Base-by-base conservation (phyloP, 30 jellyfish, hydroid and myxozoan species). In the Hydra vulgaris region DNA sequence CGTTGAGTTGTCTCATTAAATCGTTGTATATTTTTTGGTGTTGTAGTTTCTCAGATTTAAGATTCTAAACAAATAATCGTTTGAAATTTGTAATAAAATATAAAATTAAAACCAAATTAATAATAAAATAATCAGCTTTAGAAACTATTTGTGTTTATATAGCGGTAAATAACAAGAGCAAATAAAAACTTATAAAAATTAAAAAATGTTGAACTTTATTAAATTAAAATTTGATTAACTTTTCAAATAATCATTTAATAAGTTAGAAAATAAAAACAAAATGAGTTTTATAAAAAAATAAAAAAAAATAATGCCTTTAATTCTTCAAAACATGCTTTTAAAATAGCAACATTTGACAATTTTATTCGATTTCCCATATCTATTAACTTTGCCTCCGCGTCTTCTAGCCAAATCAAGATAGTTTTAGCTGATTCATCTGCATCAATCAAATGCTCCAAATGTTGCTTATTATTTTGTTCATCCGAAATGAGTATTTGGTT, bases 291-390 rank as follows among this genome's bases (percentile, higher is more conserved):
- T 40, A 12, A 40, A 40, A 40, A 40, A 40, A 12, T 3, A 40
- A 40, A 40, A 40, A 40, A 40, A 40, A 40, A 40, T 3, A 40
- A 40, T 3, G 61, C 97, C 75, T 76, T 72, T 27, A 84, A 40
- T 61, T 84, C 89, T 23, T 82, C 85, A 79, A 71, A 90, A 54
- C 93, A 86, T 21, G 79, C 90, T 81, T 79, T 81, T 3, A 90
- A 78, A 23, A 80, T 73, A 66, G 83, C 95, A 72, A 87, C 94
- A 54, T 89, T 90, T 7, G 96, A 91, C 71, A 54, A 15, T 15
- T 67, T 25, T 22, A 80, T 68, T 21, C 76, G 24, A 15, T 89
- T 87, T 20, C 19, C 76, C 5, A 66, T 21, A 21, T 54, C 70
- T 5, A 68, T 25, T 80, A 86, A 54, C 27, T 72, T 74, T 21